These are phyloP conservation scores for Burhinus bistriatus DNA, from an alignment of 2,113 vertebrate genomes.

Conservation along the genomic window DNA sequence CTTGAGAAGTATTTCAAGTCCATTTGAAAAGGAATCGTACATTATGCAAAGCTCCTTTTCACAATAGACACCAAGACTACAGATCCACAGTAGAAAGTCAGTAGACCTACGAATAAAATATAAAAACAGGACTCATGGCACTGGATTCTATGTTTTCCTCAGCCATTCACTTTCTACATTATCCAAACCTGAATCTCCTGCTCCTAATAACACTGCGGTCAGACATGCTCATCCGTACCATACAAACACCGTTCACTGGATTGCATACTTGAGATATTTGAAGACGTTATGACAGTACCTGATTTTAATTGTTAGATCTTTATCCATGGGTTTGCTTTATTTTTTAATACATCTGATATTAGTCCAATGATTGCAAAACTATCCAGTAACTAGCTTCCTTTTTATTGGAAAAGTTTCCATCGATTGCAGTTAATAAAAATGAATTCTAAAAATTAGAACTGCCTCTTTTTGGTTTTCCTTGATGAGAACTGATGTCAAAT, in stretches of 20 bases:
- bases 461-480: background rate
- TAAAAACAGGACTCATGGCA: background rate
- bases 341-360: background rate
- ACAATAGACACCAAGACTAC: background rate
- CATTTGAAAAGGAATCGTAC: background rate
- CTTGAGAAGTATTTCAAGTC: background rate
- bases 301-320: background rate
- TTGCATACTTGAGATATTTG: background rate
- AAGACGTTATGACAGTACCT: background rate
- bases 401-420: background rate
- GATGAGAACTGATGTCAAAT: background rate
- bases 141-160: background rate
- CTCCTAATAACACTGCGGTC: background rate
- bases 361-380: background rate
- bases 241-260: background rate
- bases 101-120: background rate
- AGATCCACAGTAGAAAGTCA: background rate
- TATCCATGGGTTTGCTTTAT: background rate
- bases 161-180: background rate
- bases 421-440: background rate
- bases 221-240: background rate
- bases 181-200: background rate
- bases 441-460: background rate
- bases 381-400: background rate
- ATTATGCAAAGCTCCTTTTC: background rate